Evolutionary conservation across 2,113 vertebrate genomes (phyloP).

Genomic region (Archilochus colubris): DNA sequence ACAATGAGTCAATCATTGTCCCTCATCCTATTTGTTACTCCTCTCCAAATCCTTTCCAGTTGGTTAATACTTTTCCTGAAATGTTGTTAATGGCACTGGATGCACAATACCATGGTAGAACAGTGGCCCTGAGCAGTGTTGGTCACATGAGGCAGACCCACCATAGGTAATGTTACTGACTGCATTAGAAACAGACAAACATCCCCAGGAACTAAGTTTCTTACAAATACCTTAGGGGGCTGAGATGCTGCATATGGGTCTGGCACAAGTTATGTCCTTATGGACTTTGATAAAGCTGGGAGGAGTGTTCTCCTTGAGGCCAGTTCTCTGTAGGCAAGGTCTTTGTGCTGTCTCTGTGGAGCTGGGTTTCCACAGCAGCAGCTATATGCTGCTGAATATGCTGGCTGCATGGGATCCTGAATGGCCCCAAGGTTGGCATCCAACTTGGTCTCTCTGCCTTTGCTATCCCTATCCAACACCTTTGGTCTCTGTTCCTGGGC

Average conservation of each 20-base stretch:
- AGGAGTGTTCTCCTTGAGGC: not conserved
- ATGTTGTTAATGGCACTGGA: not conserved
- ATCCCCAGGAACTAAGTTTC: not conserved
- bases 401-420: not conserved
- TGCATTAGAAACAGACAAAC: not conserved
- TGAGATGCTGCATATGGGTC: not conserved
- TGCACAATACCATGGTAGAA: not conserved
- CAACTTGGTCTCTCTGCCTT: not conserved
- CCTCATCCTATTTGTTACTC: not conserved
- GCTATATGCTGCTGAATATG: not conserved
- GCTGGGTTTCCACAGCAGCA: accelerated
- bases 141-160: not conserved
- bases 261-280: not conserved
- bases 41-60: not conserved
- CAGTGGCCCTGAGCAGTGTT: not conserved
- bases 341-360: not conserved
- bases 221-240: not conserved
- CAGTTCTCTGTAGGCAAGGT: not conserved
- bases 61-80: not conserved
- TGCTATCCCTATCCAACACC: not conserved
- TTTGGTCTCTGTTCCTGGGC: not conserved
- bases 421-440: not conserved
- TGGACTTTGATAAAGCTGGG: not conserved
- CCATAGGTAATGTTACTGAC: not conserved
- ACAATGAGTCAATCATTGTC: not conserved